phyloP scores from a whole-genome alignment of 30 jellyfish, hydroid and myxozoan species.

The Euphysa ruthae region DNA sequence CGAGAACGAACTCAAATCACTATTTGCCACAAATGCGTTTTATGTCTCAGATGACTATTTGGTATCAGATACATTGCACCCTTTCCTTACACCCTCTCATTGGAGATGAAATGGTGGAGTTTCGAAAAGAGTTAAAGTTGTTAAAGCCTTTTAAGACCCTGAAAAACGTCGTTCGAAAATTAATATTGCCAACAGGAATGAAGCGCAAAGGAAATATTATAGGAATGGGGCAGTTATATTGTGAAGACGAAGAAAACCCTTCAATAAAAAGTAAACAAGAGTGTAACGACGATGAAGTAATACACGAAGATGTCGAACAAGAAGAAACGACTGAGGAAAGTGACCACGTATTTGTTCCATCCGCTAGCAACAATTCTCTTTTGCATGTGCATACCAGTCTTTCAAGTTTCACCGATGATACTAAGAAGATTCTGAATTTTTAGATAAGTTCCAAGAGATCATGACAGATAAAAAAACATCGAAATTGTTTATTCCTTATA shows the following conservation, averaged over 20 bases:
- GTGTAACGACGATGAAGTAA: neutral
- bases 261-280: neutral
- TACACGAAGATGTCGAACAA: neutral
- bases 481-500: constrained; percentile 22
- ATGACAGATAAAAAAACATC: constrained; percentile 11
- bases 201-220: constrained; percentile 4
- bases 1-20: no score
- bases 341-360: neutral
- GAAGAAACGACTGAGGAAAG: neutral
- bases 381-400: neutral
- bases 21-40: no score
- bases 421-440: constrained; percentile 29
- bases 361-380: neutral
- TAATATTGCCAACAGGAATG: constrained; percentile 34
- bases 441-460: constrained; percentile 23
- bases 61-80: no score
- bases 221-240: constrained; percentile 16
- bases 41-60: no score
- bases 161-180: constrained; percentile 9
- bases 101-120: no score
- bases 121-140: no score
- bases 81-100: no score
- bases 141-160: neutral
- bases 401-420: constrained; percentile 17
- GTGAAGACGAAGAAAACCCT: constrained; percentile 12